Base-by-base conservation (phyloP, 1,140 invertebrate species). In the Cataglyphis hispanica region DNA sequence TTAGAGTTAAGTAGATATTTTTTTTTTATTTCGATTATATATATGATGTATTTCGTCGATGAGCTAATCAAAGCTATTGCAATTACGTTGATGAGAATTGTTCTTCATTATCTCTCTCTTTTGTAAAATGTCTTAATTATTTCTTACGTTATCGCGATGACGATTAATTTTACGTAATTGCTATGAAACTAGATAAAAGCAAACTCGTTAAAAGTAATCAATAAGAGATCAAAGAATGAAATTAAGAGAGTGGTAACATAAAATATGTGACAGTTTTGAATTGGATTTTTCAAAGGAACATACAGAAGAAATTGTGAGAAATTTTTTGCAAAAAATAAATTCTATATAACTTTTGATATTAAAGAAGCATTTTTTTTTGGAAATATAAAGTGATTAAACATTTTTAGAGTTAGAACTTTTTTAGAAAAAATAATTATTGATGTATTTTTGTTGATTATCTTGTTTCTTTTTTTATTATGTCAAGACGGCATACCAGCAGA, bases 141-240 rank as follows among this genome's bases (percentile, higher is more conserved):
- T 70, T 10, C 22, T 81, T 43, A 10, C 8, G 10, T 67, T 31
- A 78, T 34, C 27, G 16, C 50, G n/a, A 67, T 7, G 53, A 56
- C 22, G 50, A 69, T 81, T 80, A 31, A 50, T 69, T 25, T 1
- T 4, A 5, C 8, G 34, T 43, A 43, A 70, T 70, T 70, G 66
- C 34, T 19, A 58, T n/a, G 25, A 27, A 43, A 64, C 19, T 43
- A 63, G 37, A 16, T 63, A 50, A 50, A 50, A 50, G 46, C 16
- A 50, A 50, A 50, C 46, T 46, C 8, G 11, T 3, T 77, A 27
- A 64, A 77, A 77, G 40, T 13, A n/a, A 7, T 34, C 19, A 46
- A 10, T 13, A 27, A 46, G 19, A 64, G n/a, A 64, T 50, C n/a
- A 64, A 6, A 50, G 27, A 31, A 34, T 13, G 13, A 7, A 50